Evolutionary conservation across 1,140 invertebrate genomes (phyloP), one percentile per base, ranked within the genome.

Genomic region (Drosophila pandora): DNA sequence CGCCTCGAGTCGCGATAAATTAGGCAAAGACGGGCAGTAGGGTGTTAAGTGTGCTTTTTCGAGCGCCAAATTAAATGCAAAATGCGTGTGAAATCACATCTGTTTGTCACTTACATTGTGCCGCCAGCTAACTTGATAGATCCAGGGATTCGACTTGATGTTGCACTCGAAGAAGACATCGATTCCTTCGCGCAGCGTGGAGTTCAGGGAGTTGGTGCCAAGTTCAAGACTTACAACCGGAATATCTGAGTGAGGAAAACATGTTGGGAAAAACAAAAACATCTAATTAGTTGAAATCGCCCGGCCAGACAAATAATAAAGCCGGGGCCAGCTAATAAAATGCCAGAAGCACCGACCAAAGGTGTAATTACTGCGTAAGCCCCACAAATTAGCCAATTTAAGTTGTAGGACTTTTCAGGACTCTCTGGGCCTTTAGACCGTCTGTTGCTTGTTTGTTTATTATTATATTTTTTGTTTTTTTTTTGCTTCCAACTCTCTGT

Each of bases 81-180:
- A 25, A 21, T n/a, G 7, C 32, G 25, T 30, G 59, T 32, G 50
- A 52, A 43, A 43, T 9, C 34, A 4, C 43, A 72, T 37, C 48
- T 23, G 37, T 52, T 25, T 30, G 57, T 45, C 59, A 81, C 96
- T 96, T 93, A 97, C 96, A 90, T 96, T 96, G 82, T 96, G 96
- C 67, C 94, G 94, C 94, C 96, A 97, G 80, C 95, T 95, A 59
- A 97, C 96, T 93, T 95, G 95, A 82, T 95, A 95, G 43, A 96
- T 95, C 95, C 95, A 96, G 0, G 97, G 97, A 92, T 97, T 97
- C 7, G 96, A 95, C 90, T 95, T 96, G 70, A 98, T 97, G 90
- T 95, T 96, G 92, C 97, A 97, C 92, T 97, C 97, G 79, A 98
- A 96, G 92, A 97, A 97, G 45, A 98, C 96, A 92, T 97, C 97